Conservation (phyloP, 1,140 invertebrate species). For the Psix sp. region DNA sequence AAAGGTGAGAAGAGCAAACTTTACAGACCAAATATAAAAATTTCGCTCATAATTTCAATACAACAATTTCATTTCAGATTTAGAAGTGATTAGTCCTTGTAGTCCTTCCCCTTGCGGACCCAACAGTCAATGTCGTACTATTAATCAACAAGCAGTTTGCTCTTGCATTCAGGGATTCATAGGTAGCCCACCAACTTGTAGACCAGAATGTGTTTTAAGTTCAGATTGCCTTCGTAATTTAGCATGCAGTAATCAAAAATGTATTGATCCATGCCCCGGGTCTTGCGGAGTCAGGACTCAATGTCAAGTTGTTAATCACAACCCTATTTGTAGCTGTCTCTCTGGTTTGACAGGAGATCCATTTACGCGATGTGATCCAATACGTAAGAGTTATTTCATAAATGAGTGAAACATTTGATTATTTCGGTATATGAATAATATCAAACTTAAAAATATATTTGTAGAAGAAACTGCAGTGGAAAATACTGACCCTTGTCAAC, state of each 20-base stretch:
- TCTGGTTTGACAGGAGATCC: constrained; percentile 79
- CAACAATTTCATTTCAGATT: constrained; percentile 6
- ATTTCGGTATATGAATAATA: no score
- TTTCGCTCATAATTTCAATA: neutral
- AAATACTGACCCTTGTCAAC: constrained; percentile 79
- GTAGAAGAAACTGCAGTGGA: constrained; percentile 70
- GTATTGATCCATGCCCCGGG: constrained; percentile 82
- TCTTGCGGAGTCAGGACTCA: constrained; percentile 81
- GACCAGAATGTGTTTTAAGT: constrained; percentile 83
- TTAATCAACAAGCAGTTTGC: constrained; percentile 82
- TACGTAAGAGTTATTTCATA: constrained; percentile 61
- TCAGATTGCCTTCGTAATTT: constrained; percentile 80
- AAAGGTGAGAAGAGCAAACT: constrained; percentile 46
- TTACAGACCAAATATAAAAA: neutral
- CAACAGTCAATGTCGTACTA: constrained; percentile 80
- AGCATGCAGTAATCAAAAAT: constrained; percentile 83
- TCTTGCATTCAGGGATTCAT: constrained; percentile 80
- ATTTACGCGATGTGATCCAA: constrained; percentile 74
- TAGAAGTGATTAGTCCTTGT: constrained; percentile 79
- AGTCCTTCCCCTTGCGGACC: constrained; percentile 82
- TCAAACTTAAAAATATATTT: constrained; percentile 11
- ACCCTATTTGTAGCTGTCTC: constrained; percentile 81
- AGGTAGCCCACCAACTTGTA: constrained; percentile 82
- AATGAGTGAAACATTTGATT: no score
- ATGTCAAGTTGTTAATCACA: constrained; percentile 81